Evolutionary conservation across 2,113 vertebrate genomes (phyloP).

Genomic region (Coracopsis vasa): DNA sequence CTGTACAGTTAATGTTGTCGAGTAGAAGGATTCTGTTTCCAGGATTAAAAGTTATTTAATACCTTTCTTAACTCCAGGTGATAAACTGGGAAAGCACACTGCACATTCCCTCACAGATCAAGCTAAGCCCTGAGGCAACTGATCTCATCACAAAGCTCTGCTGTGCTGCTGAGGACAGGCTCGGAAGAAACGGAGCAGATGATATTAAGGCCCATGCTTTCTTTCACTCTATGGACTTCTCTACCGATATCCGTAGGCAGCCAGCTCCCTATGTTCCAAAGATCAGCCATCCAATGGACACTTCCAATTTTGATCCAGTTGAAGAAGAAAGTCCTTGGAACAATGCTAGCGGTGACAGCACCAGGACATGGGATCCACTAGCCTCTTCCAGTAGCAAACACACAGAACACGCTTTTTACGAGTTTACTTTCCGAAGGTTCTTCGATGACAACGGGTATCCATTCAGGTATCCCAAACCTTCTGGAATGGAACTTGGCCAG

Average conservation of each 20-base stretch:
- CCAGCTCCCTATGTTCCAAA: slow-evolving; percentile 93
- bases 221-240: slow-evolving; percentile 90
- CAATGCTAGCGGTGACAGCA: slow-evolving; percentile 84
- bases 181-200: slow-evolving; percentile 89
- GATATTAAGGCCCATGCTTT: slow-evolving; percentile 96
- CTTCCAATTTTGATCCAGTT: slow-evolving; percentile 98
- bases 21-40: background rate
- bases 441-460: slow-evolving; percentile 97
- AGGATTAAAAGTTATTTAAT: background rate
- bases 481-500: slow-evolving; percentile 59
- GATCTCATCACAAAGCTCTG: slow-evolving; percentile 94
- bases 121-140: slow-evolving; percentile 88
- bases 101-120: slow-evolving; percentile 92
- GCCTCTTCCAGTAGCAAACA: slow-evolving; percentile 85
- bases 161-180: slow-evolving; percentile 89
- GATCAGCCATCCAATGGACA: slow-evolving; percentile 97
- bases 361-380: slow-evolving; percentile 85
- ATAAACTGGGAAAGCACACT: slow-evolving; percentile 98
- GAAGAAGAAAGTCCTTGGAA: slow-evolving; percentile 93
- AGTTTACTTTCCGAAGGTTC: slow-evolving; percentile 98
- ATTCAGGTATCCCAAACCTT: slow-evolving; percentile 93
- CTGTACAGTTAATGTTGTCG: background rate
- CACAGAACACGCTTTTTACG: slow-evolving; percentile 96
- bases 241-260: slow-evolving; percentile 90
- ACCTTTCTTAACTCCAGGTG: slow-evolving; percentile 78